phyloP scores from a whole-genome alignment of 2,113 vertebrate genomes.

The Reinhardtius hippoglossoides region DNA sequence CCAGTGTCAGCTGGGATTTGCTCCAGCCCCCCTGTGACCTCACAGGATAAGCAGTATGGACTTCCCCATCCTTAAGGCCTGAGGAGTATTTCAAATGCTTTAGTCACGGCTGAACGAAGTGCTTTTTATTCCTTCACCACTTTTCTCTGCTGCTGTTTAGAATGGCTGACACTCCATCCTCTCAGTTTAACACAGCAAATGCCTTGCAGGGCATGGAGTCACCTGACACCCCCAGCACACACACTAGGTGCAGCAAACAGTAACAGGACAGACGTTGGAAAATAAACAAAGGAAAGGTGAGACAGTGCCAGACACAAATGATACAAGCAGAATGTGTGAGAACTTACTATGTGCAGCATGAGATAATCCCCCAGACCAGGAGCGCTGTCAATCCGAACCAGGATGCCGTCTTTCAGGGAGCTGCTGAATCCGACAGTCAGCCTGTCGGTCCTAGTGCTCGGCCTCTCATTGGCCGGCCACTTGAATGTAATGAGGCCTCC shows the following conservation, averaged over 20 bases:
- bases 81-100: too few species aligned
- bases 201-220: too few species aligned
- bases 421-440: slow-evolving; percentile 89
- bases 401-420: slow-evolving; percentile 93
- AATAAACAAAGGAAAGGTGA: not conserved
- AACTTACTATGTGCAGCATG: slow-evolving; percentile 98
- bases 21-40: not conserved
- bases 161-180: too few species aligned
- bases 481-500: slow-evolving; percentile 94
- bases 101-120: too few species aligned
- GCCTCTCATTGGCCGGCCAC: slow-evolving; percentile 96
- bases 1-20: not conserved
- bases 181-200: too few species aligned
- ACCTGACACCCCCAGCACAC: too few species aligned
- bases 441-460: slow-evolving; percentile 94
- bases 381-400: slow-evolving; percentile 96
- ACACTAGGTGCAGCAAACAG: not conserved
- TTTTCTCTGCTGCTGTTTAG: not conserved
- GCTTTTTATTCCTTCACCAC: too few species aligned
- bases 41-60: too few species aligned
- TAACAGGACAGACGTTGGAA: not conserved
- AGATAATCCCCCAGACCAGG: slow-evolving; percentile 96
- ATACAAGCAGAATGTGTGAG: not conserved
- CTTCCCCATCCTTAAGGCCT: too few species aligned
- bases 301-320: not conserved